These are phyloP conservation scores for Euclidia mi DNA, from an alignment of 2,888 invertebrate species.

Conservation along the genomic window DNA sequence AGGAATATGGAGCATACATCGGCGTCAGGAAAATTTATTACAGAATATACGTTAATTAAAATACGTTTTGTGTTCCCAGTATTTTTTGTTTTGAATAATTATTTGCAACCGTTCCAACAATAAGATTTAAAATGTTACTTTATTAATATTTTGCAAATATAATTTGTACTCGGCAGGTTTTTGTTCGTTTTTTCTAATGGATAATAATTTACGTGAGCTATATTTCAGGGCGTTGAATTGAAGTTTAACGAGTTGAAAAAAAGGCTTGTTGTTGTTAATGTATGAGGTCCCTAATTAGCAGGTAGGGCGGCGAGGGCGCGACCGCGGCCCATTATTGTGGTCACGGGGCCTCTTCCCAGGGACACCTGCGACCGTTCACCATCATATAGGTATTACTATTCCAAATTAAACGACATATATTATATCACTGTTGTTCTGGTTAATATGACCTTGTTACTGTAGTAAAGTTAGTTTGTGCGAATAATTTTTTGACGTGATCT, in stretches of 20 bases:
- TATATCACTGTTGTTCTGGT: too few relatives aligned
- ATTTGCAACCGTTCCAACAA: constrained; percentile 33
- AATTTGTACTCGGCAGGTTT: constrained; percentile 12
- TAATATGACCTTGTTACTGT: too few relatives aligned
- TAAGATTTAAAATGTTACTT: constrained; percentile 31
- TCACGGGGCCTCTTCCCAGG: constrained; percentile 50
- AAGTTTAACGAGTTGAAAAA: constrained; percentile 58
- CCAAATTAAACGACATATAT: constrained; percentile 4
- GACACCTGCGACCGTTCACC: constrained; percentile 55
- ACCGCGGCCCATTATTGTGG: constrained; percentile 59
- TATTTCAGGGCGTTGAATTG: constrained; percentile 43
- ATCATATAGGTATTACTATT: constrained; percentile 35
- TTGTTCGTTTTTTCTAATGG: constrained; percentile 19
- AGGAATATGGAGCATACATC: constrained; percentile 53
- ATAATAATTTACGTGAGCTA: constrained; percentile 21
- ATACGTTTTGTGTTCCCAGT: constrained; percentile 36
- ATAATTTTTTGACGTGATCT: too few relatives aligned
- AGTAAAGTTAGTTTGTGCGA: too few relatives aligned
- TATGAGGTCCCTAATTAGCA: constrained; percentile 61
- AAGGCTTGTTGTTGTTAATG: constrained; percentile 53
- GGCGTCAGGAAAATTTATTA: constrained; percentile 37
- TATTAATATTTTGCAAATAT: constrained; percentile 33
- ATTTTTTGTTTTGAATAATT: constrained; percentile 36
- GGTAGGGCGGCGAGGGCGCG: constrained; percentile 44
- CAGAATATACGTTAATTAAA: constrained; percentile 47